phyloP scores from a whole-genome alignment of 1,140 invertebrate species.

The Pogonomyrmex barbatus region DNA sequence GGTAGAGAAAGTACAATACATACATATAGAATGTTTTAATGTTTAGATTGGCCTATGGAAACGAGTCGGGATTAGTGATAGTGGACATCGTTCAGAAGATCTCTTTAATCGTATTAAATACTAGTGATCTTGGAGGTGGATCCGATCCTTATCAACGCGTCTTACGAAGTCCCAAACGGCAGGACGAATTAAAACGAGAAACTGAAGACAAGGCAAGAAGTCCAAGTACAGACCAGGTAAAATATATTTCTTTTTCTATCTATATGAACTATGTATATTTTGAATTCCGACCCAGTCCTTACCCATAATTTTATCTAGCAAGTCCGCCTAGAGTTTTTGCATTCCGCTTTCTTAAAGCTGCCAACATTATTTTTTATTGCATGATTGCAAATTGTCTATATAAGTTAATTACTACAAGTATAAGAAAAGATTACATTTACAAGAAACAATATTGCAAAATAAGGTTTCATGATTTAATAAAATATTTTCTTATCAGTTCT shows the following conservation, averaged over 20 bases:
- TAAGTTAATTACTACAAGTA: constrained; percentile 56
- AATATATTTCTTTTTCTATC: constrained; percentile 72
- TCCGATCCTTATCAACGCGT: constrained; percentile 95
- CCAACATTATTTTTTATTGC: constrained; percentile 69
- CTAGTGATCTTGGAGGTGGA: constrained; percentile 95
- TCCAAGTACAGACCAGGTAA: constrained; percentile 96
- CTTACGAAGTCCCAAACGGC: constrained; percentile 93
- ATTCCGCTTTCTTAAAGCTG: constrained; percentile 69
- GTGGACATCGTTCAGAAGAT: constrained; percentile 97
- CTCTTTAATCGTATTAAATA: constrained; percentile 94
- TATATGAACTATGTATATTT: constrained; percentile 38
- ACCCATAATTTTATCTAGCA: constrained; percentile 39
- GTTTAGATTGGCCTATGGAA: constrained; percentile 97
- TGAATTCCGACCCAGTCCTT: constrained; percentile 30
- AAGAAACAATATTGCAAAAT: constrained; percentile 21
- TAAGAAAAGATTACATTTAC: neutral
- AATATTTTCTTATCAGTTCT: constrained; percentile 41
- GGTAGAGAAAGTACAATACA: neutral
- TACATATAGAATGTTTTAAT: constrained; percentile 37
- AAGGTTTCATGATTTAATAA: constrained; percentile 22
- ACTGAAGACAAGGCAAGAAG: constrained; percentile 92
- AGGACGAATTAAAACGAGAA: constrained; percentile 84
- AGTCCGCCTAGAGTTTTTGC: constrained; percentile 65
- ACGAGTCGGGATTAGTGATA: constrained; percentile 97
- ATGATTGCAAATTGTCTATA: constrained; percentile 70